Base-by-base conservation (phyloP, 2,797 vertebrate genomes). In the Anguilla marmorata region DNA sequence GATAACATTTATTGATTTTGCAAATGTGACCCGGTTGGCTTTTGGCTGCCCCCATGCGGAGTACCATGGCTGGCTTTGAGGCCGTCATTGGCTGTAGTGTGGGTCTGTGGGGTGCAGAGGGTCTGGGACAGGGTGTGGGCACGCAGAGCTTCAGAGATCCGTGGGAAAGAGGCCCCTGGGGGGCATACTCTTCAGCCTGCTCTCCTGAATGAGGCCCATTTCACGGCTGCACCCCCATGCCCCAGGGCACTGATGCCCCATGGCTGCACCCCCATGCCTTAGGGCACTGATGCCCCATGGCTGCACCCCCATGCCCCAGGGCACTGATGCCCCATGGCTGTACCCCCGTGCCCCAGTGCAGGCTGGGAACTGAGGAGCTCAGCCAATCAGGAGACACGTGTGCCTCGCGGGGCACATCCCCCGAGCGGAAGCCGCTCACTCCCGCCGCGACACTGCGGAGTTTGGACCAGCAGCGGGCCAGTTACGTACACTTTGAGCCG, bases 121-220 rank as follows among this genome's bases (percentile, higher is more conserved):
- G 14, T 7, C 7, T 50, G 41, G 79, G 79, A 14, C 9, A 11
- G 21, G 79, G 19, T 1, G 6, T 27, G 45, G 1, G 79, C 14
- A n/a, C 0, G 7, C 79, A 37, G 63, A 56, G 60, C 87, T 88
- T 16, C 27, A 45, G 24, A 85, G 84, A 50, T 54, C 84, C 45
- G 50, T 21, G 21, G 83, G 30, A 33, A 41, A 85, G 33, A 63
- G 19, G n/a, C 72, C 58, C 27, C 48, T 50, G 37, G 84, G 66
- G 76, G 30, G 24, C 63, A 16, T 7, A 24, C 6, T n/a, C 33
- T 66, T 50, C 88, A 84, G n/a, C 87, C 76, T 27, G 63, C 37
- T 45, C 79, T 27, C 48, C 50, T 27, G 83, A 84, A 84, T 86
- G 30, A 84, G 85, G 30, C 72, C 58, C 37, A 37, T 37, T 37